phyloP scores from a whole-genome alignment of 1,140 invertebrate species.

The Atta cephalotes region DNA sequence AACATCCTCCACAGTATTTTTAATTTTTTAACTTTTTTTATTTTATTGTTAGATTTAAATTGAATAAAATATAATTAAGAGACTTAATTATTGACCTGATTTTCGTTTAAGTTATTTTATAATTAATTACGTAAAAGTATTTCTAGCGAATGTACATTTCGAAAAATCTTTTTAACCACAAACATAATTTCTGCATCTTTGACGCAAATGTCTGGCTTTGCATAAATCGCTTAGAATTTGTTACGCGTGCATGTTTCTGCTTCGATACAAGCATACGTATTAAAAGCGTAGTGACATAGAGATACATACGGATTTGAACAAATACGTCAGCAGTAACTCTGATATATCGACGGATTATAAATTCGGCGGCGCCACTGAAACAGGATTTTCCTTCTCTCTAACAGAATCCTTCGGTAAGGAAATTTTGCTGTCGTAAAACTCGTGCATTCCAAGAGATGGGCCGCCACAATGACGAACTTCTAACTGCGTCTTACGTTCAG shows the following conservation, averaged over 20 bases:
- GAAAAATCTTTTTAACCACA: neutral
- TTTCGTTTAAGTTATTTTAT: neutral
- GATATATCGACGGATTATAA: conserved; percentile 76
- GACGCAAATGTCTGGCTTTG: conserved; percentile 37
- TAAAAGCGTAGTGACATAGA: conserved; percentile 2
- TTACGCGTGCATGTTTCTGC: neutral
- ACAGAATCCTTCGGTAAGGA: conserved; percentile 23
- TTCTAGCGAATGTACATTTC: neutral
- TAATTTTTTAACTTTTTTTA: neutral
- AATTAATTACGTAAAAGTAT: neutral
- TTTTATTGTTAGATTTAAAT: neutral
- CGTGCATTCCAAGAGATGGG: conserved; percentile 29
- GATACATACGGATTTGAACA: conserved; percentile 64
- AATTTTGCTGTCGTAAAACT: conserved; percentile 53
- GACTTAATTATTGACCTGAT: neutral
- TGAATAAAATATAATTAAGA: neutral
- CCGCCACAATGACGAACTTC: conserved; percentile 10
- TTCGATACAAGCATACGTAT: neutral
- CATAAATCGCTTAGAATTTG: conserved; percentile 68
- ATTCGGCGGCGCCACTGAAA: conserved; percentile 46
- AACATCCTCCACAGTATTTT: too few relatives aligned
- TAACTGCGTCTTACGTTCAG: conserved; percentile 7
- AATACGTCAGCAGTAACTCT: conserved; percentile 70
- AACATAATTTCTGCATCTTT: conserved; percentile 25
- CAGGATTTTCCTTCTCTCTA: conserved; percentile 54